Evolutionary conservation across 2,113 vertebrate species (phyloP).

Genomic region (Isurus oxyrinchus): DNA sequence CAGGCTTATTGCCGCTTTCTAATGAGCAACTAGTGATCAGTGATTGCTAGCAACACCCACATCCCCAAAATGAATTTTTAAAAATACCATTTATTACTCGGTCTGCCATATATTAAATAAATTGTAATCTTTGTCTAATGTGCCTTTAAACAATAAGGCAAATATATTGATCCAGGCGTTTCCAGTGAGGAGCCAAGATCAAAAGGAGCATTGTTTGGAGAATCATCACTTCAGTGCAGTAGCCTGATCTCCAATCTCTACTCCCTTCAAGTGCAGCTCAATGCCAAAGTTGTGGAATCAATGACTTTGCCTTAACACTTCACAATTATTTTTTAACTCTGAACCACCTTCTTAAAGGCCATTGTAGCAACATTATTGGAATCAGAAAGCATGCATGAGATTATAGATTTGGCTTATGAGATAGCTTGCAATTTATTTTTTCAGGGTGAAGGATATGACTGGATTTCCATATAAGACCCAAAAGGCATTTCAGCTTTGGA

Average conservation of each 20-base stretch:
- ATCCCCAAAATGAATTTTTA: too few relatives aligned
- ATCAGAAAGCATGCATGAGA: neutral
- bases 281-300: neutral
- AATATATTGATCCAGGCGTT: neutral
- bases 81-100: neutral
- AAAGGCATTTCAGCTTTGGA: neutral
- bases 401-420: neutral
- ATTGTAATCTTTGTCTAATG: neutral
- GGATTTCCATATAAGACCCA: neutral
- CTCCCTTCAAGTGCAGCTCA: neutral
- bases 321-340: neutral
- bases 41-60: neutral
- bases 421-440: neutral
- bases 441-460: neutral
- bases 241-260: neutral
- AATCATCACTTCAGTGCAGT: neutral
- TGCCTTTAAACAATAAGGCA: neutral
- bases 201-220: neutral
- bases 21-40: neutral
- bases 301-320: neutral
- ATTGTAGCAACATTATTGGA: neutral
- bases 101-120: neutral
- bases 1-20: neutral
- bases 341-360: neutral
- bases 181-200: neutral